A percentile compares a stretch with the other conserved stretches of the same genome.
Conservation (phyloP, 2,113 vertebrate species). For the Protobothrops flavoviridis region DNA sequence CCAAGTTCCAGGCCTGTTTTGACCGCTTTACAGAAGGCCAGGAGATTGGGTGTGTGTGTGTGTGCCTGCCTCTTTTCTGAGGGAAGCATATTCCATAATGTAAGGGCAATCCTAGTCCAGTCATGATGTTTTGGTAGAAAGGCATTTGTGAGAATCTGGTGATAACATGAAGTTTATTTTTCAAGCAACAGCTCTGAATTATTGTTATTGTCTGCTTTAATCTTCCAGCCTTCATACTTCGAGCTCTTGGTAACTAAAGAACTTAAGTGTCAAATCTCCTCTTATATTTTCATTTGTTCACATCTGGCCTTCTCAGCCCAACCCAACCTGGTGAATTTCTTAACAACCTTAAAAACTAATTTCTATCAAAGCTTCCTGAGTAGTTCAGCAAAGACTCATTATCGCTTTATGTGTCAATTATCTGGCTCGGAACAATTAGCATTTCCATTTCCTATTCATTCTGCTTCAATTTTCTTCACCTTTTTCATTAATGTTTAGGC, state of each 20-base stretch:
- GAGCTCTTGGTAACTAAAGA: not conserved
- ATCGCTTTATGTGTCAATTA: slow-evolving; percentile 3
- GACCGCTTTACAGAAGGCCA: not conserved
- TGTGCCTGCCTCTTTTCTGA: too few relatives aligned
- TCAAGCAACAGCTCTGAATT: not conserved
- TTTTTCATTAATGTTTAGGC: not conserved
- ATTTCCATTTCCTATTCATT: not conserved
- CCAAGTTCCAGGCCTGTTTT: not conserved
- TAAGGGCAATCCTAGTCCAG: too few relatives aligned
- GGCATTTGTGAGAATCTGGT: not conserved
- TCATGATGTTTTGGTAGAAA: not conserved
- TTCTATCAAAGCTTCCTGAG: not conserved
- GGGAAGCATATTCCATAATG: too few relatives aligned
- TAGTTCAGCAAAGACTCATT: not conserved
- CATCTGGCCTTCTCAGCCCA: not conserved
- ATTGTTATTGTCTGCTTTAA: not conserved
- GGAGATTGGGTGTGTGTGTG: too few relatives aligned
- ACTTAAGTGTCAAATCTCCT: not conserved
- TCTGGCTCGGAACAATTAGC: not conserved
- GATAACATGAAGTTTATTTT: not conserved
- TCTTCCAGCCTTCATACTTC: not conserved
- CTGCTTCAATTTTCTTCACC: not conserved
- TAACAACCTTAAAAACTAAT: not conserved
- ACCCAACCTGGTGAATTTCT: not conserved
- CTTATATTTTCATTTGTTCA: not conserved